phyloP scores from a whole-genome alignment of 2,113 vertebrate genomes.

The Lepus timidus region DNA sequence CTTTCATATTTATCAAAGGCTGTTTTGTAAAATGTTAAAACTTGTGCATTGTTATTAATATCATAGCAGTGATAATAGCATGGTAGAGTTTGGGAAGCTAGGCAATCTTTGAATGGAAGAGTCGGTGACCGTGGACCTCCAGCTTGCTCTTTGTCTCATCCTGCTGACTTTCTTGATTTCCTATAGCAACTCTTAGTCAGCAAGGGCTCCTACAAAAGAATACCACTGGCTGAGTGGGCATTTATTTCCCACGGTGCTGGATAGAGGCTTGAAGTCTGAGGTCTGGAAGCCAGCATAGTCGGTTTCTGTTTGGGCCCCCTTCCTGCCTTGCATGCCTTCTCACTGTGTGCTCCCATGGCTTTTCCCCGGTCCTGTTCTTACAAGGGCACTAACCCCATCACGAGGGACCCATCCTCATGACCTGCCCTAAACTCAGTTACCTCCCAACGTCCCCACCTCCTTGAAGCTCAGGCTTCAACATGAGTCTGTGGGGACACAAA shows the following conservation, averaged over 20 bases:
- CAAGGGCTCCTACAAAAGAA: neutral
- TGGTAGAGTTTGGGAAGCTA: neutral
- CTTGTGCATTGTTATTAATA: neutral
- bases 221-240: neutral
- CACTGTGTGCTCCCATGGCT: neutral
- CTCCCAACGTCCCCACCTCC: neutral
- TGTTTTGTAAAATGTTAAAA: too few species aligned
- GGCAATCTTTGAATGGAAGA: neutral
- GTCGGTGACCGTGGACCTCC: neutral
- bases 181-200: neutral
- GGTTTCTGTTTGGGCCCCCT: neutral
- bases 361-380: neutral
- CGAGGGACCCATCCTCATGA: too few species aligned
- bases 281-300: neutral
- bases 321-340: neutral
- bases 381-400: neutral
- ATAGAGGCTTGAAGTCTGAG: neutral
- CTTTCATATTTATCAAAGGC: neutral
- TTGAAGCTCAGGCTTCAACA: neutral
- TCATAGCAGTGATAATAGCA: neutral
- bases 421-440: neutral
- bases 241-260: neutral
- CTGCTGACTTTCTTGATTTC: neutral
- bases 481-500: neutral
- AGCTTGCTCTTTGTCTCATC: neutral